Evolutionary conservation across 2,888 invertebrate species (phyloP).

Genomic region (Ormyrus labotus): DNA sequence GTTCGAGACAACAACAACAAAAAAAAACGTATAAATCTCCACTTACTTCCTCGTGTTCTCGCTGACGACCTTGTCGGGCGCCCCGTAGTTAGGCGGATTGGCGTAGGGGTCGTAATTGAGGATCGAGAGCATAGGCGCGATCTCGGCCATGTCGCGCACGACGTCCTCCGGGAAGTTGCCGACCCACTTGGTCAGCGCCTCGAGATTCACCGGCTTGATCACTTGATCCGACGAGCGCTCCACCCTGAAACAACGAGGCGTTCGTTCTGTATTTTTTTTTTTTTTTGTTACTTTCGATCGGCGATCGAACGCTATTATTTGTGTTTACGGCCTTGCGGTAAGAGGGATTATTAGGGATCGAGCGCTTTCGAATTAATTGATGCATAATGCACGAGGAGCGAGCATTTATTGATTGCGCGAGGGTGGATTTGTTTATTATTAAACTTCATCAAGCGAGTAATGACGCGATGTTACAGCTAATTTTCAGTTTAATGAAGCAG

Average conservation of each 20-base stretch:
- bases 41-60: slow-evolving; percentile 79
- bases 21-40: background rate
- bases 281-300: too few relatives aligned
- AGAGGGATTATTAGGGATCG: too few relatives aligned
- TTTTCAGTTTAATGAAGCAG: too few relatives aligned
- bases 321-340: too few relatives aligned
- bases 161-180: slow-evolving; percentile 94
- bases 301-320: too few relatives aligned
- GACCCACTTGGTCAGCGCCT: slow-evolving; percentile 95
- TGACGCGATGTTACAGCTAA: too few relatives aligned
- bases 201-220: slow-evolving; percentile 97
- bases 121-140: slow-evolving; percentile 95
- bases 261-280: too few relatives aligned
- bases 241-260: slow-evolving; percentile 81
- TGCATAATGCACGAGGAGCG: too few relatives aligned
- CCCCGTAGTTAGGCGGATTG: slow-evolving; percentile 96
- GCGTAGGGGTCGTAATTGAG: slow-evolving; percentile 97
- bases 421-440: too few relatives aligned
- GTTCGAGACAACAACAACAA: background rate
- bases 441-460: too few relatives aligned
- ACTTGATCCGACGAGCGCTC: slow-evolving; percentile 99
- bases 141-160: slow-evolving; percentile 91
- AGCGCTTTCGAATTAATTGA: too few relatives aligned
- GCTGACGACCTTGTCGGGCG: slow-evolving; percentile 86
- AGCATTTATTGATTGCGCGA: too few relatives aligned